A percentile compares a stretch with the other conserved stretches of the same genome.
phyloP scores from a whole-genome alignment of 2,113 vertebrate species.

The Alligator mississippiensis region DNA sequence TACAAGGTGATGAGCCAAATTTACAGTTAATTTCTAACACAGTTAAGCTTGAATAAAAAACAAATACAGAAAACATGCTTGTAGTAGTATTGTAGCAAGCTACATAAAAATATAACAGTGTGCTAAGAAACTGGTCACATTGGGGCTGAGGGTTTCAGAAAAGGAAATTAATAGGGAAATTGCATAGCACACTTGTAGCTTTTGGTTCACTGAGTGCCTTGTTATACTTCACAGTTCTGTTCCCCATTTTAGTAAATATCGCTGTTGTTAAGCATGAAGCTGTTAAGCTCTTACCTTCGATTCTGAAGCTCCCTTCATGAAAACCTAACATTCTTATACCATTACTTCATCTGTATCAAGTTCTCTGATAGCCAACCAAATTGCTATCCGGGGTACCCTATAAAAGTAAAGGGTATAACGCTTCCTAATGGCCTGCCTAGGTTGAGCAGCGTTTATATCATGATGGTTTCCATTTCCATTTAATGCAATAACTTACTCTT shows the following conservation, averaged over 20 bases:
- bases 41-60: not conserved
- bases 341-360: not conserved
- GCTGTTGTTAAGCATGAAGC: not conserved
- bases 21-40: not conserved
- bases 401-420: not conserved
- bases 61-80: not conserved
- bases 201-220: not conserved
- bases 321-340: conserved; percentile 1
- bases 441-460: not conserved
- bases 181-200: not conserved
- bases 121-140: not conserved
- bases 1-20: not conserved
- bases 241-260: not conserved
- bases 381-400: not conserved
- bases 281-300: not conserved
- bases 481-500: not conserved
- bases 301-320: not conserved
- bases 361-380: not conserved
- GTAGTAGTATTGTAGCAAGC: not conserved
- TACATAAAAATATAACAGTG: not conserved
- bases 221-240: not conserved
- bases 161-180: conserved; percentile 21
- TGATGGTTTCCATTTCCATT: not conserved
- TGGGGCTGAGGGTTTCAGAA: not conserved
- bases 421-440: not conserved